A percentile compares a stretch with the other conserved stretches of the same genome.
Conservation (phyloP, 2,797 vertebrate genomes). For the Acanthurus tractus region DNA sequence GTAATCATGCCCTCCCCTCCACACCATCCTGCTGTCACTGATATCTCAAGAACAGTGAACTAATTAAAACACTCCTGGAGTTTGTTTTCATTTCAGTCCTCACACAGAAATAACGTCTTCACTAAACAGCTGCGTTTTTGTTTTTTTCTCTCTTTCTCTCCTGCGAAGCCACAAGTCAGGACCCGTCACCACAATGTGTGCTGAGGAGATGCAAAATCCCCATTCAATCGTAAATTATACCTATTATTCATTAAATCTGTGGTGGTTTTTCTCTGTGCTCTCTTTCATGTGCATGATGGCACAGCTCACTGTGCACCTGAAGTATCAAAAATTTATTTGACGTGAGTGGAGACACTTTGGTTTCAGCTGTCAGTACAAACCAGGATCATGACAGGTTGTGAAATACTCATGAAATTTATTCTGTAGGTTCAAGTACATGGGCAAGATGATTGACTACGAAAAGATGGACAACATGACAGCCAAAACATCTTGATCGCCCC, state of each 20-base stretch:
- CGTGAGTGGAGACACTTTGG: constrained; percentile 29
- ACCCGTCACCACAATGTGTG: constrained; percentile 68
- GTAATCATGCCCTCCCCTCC: constrained; percentile 70
- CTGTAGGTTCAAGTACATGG: too few relatives aligned
- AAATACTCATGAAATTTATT: too few relatives aligned
- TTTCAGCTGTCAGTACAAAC: background rate
- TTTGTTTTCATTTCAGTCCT: constrained; percentile 80
- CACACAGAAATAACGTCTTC: constrained; percentile 74
- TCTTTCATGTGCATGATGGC: constrained; percentile 62
- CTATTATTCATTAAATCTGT: constrained; percentile 70
- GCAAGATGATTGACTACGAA: too few relatives aligned
- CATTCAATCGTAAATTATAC: constrained; percentile 77
- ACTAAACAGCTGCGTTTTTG: constrained; percentile 63
- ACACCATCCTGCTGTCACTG: constrained; percentile 72
- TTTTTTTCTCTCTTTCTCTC: constrained; percentile 15
- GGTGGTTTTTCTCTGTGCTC: constrained; percentile 50
- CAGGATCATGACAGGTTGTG: too few relatives aligned
- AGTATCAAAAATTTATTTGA: constrained; percentile 42
- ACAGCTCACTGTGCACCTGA: constrained; percentile 61
- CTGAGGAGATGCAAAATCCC: constrained; percentile 73
- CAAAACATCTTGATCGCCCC: too few relatives aligned
- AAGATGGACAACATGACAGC: too few relatives aligned
- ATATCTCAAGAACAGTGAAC: constrained; percentile 81
- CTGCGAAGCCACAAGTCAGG: constrained; percentile 61
- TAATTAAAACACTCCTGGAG: constrained; percentile 83